Conservation (phyloP, 2,888 invertebrate species). For the Ormyrus rosae region DNA sequence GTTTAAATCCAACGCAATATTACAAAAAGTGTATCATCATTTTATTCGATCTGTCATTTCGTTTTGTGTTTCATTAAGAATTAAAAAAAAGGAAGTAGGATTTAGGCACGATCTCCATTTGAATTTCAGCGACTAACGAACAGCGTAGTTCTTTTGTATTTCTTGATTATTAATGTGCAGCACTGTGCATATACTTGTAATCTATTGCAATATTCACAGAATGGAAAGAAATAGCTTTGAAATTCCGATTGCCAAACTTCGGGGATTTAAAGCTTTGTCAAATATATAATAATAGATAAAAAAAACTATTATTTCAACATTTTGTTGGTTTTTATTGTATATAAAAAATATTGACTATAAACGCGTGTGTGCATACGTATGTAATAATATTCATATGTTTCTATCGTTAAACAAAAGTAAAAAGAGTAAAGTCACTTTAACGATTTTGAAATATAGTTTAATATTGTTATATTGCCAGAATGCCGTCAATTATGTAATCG, state of each 20-base stretch:
- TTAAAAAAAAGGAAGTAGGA: background rate
- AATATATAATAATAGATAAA: slow-evolving; percentile 47
- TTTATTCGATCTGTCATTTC: too few species aligned
- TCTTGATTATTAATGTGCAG: slow-evolving; percentile 61
- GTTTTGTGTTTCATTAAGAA: background rate
- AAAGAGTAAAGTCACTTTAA: slow-evolving; percentile 50
- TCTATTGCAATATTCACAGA: slow-evolving; percentile 38
- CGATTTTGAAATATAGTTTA: slow-evolving; percentile 14
- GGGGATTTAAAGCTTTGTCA: slow-evolving; percentile 25
- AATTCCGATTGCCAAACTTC: slow-evolving; percentile 20
- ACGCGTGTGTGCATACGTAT: slow-evolving; percentile 51
- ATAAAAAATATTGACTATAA: slow-evolving; percentile 51
- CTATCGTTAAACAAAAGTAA: slow-evolving; percentile 40
- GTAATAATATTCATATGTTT: slow-evolving; percentile 44
- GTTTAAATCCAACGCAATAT: too few species aligned
- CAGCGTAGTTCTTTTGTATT: slow-evolving; percentile 59
- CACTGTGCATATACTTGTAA: slow-evolving; percentile 56
- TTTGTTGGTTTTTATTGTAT: slow-evolving; percentile 51
- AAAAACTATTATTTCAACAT: slow-evolving; percentile 46
- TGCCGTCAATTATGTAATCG: slow-evolving; percentile 39
- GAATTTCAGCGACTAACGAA: background rate
- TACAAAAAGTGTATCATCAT: too few species aligned
- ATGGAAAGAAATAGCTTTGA: slow-evolving; percentile 6
- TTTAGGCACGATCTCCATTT: background rate
- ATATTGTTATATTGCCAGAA: slow-evolving; percentile 8